Percentiles rank a stretch among this genome's conserved stretches.
Evolutionary conservation across 2,113 vertebrate species (phyloP).

Genomic region (Thamnaconus septentrionalis): DNA sequence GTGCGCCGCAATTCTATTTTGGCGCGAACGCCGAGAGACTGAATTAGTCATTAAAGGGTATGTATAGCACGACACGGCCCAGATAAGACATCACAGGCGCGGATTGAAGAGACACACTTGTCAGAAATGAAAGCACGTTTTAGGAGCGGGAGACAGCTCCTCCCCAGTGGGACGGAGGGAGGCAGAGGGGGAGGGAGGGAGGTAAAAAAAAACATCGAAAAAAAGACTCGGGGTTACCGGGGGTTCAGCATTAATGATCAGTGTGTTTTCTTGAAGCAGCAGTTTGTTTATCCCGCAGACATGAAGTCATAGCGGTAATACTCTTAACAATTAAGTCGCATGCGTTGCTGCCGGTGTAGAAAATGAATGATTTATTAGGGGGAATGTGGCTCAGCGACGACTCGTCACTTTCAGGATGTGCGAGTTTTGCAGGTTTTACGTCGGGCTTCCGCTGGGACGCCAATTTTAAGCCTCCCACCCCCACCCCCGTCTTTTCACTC

Average conservation of each 20-base stretch:
- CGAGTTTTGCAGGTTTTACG: too few species aligned
- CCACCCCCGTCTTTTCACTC: too few species aligned
- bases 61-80: constrained; percentile 69
- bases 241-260: constrained; percentile 52
- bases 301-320: constrained; percentile 6
- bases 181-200: neutral
- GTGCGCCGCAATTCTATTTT: constrained; percentile 64
- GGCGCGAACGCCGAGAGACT: constrained; percentile 59
- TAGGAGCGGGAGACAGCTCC: constrained; percentile 52
- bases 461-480: too few species aligned
- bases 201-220: neutral
- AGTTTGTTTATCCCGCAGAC: constrained; percentile 43
- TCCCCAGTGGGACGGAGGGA: constrained; percentile 10
- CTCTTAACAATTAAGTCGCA: constrained; percentile 25
- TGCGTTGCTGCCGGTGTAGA: constrained; percentile 10
- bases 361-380: constrained; percentile 41
- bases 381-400: neutral
- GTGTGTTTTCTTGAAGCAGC: constrained; percentile 30
- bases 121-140: constrained; percentile 68
- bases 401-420: too few species aligned
- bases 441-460: too few species aligned
- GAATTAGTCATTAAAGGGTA: constrained; percentile 74
- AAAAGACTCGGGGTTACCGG: constrained; percentile 49
- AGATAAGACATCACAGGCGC: constrained; percentile 70
- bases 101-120: constrained; percentile 60